A percentile compares a stretch with the other conserved stretches of the same genome.
Conservation (phyloP, 2,113 vertebrate genomes). For the Seriola dumerili region DNA sequence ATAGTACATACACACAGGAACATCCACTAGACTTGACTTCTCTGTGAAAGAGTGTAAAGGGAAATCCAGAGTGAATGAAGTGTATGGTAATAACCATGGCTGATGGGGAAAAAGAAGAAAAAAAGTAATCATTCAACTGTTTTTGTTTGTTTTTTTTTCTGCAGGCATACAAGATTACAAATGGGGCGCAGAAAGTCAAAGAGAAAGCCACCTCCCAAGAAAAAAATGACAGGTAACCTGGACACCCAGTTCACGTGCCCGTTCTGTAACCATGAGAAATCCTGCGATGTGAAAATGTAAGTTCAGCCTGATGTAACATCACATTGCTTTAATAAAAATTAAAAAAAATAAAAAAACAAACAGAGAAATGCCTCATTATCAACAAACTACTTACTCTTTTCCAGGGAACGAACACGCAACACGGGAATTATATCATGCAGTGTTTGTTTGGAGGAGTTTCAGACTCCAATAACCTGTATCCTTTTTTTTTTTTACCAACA, state of each 20-base stretch:
- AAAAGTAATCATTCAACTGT: background rate
- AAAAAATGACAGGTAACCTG: constrained; percentile 92
- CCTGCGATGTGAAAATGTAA: constrained; percentile 96
- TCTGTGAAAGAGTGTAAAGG: background rate
- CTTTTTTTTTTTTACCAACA: constrained; percentile 71
- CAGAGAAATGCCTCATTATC: background rate
- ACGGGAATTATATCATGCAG: constrained; percentile 95
- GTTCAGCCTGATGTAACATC: background rate
- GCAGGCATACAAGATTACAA: constrained; percentile 8
- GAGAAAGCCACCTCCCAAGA: constrained; percentile 93
- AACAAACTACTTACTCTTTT: constrained; percentile 4
- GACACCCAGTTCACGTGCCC: constrained; percentile 95
- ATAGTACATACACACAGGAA: no score
- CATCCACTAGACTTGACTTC: background rate
- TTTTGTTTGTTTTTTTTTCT: background rate
- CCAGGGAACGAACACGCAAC: constrained; percentile 93
- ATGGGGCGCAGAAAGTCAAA: constrained; percentile 95
- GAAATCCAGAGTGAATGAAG: background rate
- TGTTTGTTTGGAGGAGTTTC: constrained; percentile 94
- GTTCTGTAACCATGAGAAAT: constrained; percentile 95
- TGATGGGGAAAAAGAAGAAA: background rate
- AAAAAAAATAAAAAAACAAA: background rate
- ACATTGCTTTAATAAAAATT: background rate
- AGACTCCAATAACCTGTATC: constrained; percentile 97
- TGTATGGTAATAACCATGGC: background rate